These are phyloP conservation scores for Leptopilina boulardi DNA, from an alignment of 1,140 invertebrate species.

Conservation along the genomic window DNA sequence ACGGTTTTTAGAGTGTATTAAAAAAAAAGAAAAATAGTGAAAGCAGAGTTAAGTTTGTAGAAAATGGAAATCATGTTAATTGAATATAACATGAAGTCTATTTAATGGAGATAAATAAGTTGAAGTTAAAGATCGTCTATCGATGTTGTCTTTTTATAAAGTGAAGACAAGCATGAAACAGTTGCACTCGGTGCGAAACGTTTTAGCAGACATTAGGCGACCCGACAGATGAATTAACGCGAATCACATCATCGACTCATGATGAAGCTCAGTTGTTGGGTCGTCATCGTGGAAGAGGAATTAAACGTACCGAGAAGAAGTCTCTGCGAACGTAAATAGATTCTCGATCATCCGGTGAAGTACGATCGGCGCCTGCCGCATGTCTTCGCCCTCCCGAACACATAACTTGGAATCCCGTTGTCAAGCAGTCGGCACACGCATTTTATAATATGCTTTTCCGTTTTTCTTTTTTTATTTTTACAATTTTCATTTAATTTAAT, in stretches of 20 bases:
- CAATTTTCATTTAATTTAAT: no score
- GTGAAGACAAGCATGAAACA: neutral
- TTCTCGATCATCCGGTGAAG: conserved; percentile 24
- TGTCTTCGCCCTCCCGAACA: conserved; percentile 15
- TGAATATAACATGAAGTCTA: neutral
- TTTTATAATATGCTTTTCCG: neutral
- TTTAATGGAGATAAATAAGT: neutral
- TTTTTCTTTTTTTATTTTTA: neutral
- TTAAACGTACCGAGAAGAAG: conserved; percentile 27
- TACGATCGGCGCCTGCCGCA: conserved; percentile 32
- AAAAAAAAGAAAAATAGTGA: neutral
- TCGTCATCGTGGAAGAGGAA: conserved; percentile 18
- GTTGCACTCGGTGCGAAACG: conserved; percentile 15
- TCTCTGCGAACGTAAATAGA: conserved; percentile 27
- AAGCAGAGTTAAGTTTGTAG: neutral
- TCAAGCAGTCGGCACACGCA: neutral
- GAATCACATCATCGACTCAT: conserved; percentile 28
- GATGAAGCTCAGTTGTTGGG: conserved; percentile 17
- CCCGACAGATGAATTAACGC: conserved; percentile 19
- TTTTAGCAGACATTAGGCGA: conserved; percentile 23
- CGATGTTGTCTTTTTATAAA: conserved; percentile 1
- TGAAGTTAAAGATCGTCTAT: neutral
- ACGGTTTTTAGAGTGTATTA: no score
- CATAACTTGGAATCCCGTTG: conserved; percentile 29
- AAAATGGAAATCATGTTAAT: neutral